Base-by-base conservation (phyloP, 64 coral and sea anemone genomes). In the Pachyseris speciosa region DNA sequence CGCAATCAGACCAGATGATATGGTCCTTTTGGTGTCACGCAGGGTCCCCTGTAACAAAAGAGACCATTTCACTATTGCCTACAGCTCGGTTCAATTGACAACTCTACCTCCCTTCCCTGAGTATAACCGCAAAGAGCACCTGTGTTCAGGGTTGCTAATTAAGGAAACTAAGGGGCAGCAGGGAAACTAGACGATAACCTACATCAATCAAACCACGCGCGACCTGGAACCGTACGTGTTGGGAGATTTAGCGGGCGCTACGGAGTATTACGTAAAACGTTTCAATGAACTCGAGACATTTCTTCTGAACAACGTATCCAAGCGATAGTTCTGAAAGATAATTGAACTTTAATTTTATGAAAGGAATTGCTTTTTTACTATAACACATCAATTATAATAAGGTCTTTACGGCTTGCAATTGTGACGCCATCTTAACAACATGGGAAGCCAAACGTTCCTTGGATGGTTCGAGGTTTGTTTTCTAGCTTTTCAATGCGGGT, bases 131-230 rank as follows among this genome's bases (percentile, higher is more conserved):
- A 85, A 52, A 47, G 94, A 95, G 60, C 90, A 72, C 48, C 49
- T 95, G 26, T 91, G 87, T 57, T 91, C 87, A 17, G 94, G 94
- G 25, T 78, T 83, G 80, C 51, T 95, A 41, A 95, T 95, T 16
- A 69, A 69, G 8, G 48, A 52, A 51, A 84, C 53, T 47, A 69
- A 90, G 20, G 64, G 64, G 9, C 63, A 73, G 22, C 50, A 66
- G 59, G 50, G 55, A 8, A 55, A 63, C 41, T 65, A 88, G 40
- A 70, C 47, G 8, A 58, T 95, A 44, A 95, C 88, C 3, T 95
- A 95, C 30, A 95, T 95, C 22, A 95, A 91, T 60, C 94, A 95
- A 72, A 86, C 84, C 20, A 95, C 94, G 7, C 80, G 83, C 15
- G 72, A 95, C 7, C 33, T 95, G 5, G 58, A 73, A 9, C 57